Conservation (phyloP, 2,113 vertebrate species). For the Porphyrio hochstetteri region DNA sequence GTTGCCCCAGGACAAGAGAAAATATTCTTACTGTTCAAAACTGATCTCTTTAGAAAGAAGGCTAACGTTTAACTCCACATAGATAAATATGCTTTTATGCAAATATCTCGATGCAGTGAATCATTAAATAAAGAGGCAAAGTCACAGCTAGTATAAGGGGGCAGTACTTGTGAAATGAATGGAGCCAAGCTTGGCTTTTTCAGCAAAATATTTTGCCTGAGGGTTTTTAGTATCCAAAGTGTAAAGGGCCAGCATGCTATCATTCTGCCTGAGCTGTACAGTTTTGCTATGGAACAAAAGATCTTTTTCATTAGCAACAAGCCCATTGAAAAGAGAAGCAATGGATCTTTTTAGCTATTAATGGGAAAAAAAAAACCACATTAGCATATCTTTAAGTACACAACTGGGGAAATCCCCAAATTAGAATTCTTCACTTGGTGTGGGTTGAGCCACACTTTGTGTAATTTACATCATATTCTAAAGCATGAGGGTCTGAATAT, state of each 20-base stretch:
- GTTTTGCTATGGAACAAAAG: slow-evolving; percentile 43
- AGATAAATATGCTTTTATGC: not conserved
- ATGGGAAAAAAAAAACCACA: not conserved
- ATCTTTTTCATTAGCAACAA: slow-evolving; percentile 22
- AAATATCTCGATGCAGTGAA: slow-evolving; percentile 10
- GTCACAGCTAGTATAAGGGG: slow-evolving; percentile 24
- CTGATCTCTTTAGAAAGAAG: not conserved
- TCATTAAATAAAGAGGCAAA: slow-evolving; percentile 40
- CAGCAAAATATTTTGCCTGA: slow-evolving; percentile 49
- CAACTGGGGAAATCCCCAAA: slow-evolving; percentile 17
- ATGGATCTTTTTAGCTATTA: slow-evolving; percentile 29
- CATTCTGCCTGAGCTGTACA: slow-evolving; percentile 28
- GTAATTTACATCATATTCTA: not conserved
- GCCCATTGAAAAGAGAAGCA: not conserved
- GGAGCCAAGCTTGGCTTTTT: slow-evolving; percentile 17
- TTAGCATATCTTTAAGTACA: slow-evolving; percentile 30
- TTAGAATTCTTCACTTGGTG: slow-evolving; percentile 7
- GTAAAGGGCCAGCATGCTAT: slow-evolving; percentile 11
- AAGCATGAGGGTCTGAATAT: not conserved
- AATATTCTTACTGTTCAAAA: not conserved
- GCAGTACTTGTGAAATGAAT: slow-evolving; percentile 23
- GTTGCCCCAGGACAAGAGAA: not conserved
- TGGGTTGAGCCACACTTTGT: not conserved
- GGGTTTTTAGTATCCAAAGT: not conserved
- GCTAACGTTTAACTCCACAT: not conserved